Conservation (phyloP, 2,888 invertebrate species). For the Macaria liturata region DNA sequence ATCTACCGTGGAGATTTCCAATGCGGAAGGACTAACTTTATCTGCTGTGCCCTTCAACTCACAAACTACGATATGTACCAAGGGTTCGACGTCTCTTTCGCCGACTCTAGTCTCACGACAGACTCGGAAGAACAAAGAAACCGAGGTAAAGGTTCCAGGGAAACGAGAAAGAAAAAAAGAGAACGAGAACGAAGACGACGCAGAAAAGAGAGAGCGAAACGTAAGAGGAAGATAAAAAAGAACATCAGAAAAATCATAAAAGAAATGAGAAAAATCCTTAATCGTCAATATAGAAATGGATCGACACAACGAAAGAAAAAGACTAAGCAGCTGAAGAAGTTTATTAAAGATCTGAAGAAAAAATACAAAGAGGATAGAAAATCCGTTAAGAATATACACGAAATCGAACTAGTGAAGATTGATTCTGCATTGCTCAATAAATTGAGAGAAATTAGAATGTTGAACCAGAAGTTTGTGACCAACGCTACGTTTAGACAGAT, state of each 20-base stretch:
- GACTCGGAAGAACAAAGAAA: constrained; percentile 54
- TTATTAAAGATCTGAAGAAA: constrained; percentile 59
- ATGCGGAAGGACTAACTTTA: constrained; percentile 63
- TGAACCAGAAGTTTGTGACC: constrained; percentile 54
- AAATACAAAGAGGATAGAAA: constrained; percentile 61
- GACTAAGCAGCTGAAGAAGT: constrained; percentile 64
- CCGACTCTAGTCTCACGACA: constrained; percentile 50
- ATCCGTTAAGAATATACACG: constrained; percentile 58
- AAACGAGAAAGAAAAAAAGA: constrained; percentile 35
- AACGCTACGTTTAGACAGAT: constrained; percentile 64
- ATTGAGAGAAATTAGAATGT: constrained; percentile 46
- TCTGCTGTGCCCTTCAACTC: constrained; percentile 64
- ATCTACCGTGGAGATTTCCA: constrained; percentile 67
- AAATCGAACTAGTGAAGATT: constrained; percentile 51
- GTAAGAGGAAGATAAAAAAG: constrained; percentile 59
- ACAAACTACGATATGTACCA: constrained; percentile 67
- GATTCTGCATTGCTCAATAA: constrained; percentile 48
- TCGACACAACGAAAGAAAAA: constrained; percentile 55
- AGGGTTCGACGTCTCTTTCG: constrained; percentile 67
- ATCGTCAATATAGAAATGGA: constrained; percentile 56
- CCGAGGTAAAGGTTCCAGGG: constrained; percentile 38
- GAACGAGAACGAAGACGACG: constrained; percentile 41
- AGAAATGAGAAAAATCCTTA: constrained; percentile 59
- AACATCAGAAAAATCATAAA: constrained; percentile 55
- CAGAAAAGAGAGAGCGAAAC: constrained; percentile 41